Conservation (phyloP, 2,888 invertebrate species). For the Chesias legatella region DNA sequence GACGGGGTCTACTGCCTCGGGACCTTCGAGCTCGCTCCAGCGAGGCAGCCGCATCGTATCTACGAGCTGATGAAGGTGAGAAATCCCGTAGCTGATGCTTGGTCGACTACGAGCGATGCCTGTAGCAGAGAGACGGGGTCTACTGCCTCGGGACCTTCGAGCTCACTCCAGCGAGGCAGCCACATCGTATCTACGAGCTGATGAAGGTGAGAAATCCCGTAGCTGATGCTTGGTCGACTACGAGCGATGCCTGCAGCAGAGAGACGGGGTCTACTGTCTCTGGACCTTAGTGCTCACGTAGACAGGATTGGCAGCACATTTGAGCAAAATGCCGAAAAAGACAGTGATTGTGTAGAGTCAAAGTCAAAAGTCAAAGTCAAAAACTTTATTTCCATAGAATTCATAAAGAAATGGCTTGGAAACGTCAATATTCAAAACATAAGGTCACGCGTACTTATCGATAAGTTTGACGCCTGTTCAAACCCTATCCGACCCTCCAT, state of each 20-base stretch:
- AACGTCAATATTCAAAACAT: too few species aligned
- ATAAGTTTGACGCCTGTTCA: too few species aligned
- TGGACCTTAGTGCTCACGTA: slow-evolving; percentile 39
- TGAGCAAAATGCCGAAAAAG: too few species aligned
- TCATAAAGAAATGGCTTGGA: too few species aligned
- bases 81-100: slow-evolving; percentile 41
- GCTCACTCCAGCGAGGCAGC: slow-evolving; percentile 24
- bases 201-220: too few species aligned
- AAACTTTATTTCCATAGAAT: too few species aligned
- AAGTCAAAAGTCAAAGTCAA: too few species aligned
- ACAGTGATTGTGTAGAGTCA: too few species aligned
- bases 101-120: slow-evolving; percentile 42
- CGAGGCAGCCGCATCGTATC: slow-evolving; percentile 3
- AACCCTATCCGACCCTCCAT: too few species aligned
- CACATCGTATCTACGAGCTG: slow-evolving; percentile 15
- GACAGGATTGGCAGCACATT: too few species aligned
- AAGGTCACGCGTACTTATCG: too few species aligned
- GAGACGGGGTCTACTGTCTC: slow-evolving; percentile 38
- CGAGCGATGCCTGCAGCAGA: slow-evolving; percentile 33
- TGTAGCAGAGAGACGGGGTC: slow-evolving; percentile 31
- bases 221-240: slow-evolving; percentile 43
- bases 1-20: slow-evolving; percentile 43
- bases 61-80: slow-evolving; percentile 30
- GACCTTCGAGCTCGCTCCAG: slow-evolving; percentile 35
- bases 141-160: slow-evolving; percentile 45